Conservation (phyloP, 2,797 vertebrate species). For the Gymnothorax reevesii region DNA sequence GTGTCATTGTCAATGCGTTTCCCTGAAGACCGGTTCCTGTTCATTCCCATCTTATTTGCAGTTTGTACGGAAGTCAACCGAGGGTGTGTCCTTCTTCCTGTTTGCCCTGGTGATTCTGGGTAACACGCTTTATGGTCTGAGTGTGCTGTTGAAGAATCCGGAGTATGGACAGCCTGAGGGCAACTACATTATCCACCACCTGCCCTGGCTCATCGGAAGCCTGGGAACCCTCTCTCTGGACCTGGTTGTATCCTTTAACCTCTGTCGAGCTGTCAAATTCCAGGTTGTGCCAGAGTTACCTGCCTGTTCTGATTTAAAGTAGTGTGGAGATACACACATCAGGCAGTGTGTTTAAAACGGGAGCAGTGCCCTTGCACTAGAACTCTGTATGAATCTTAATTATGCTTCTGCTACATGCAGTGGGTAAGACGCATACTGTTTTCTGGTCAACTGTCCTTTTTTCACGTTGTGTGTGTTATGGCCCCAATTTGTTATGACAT, state of each 20-base stretch:
- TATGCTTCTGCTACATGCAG: no score
- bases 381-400: no score
- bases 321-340: no score
- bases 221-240: conserved; percentile 88
- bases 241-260: conserved; percentile 83
- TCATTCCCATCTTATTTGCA: conserved; percentile 50
- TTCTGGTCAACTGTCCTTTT: no score
- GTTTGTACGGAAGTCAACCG: conserved; percentile 87
- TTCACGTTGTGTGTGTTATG: no score
- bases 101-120: conserved; percentile 93
- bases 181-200: conserved; percentile 85
- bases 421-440: no score
- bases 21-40: not conserved
- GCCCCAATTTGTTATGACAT: no score
- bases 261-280: no score
- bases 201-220: conserved; percentile 96
- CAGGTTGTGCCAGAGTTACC: not conserved
- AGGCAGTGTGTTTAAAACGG: no score
- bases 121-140: conserved; percentile 85
- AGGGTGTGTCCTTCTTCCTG: conserved; percentile 85
- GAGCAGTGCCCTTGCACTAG: no score
- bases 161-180: conserved; percentile 71
- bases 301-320: no score
- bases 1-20: not conserved
- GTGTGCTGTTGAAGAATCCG: conserved; percentile 89